Evolutionary conservation across 2,888 invertebrate genomes (phyloP).

Genomic region (Ditula angustiorana): DNA sequence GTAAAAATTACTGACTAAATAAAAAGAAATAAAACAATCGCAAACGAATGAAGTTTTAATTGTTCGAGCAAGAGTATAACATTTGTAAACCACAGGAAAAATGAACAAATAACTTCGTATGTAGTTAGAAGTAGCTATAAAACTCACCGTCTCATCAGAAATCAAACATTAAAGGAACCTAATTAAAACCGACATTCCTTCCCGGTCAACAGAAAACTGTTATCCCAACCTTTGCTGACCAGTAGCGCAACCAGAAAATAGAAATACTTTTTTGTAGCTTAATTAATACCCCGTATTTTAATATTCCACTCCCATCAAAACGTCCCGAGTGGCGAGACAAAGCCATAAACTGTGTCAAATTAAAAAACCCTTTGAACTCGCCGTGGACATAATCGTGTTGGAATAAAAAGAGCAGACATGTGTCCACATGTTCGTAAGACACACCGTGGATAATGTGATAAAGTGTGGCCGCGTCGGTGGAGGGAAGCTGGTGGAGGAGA

Average conservation of each 20-base stretch:
- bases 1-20: no score
- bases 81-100: no score
- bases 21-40: no score
- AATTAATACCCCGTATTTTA: slow-evolving; percentile 55
- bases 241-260: slow-evolving; percentile 40
- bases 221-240: slow-evolving; percentile 1
- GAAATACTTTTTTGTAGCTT: slow-evolving; percentile 48
- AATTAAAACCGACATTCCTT: not conserved
- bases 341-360: slow-evolving; percentile 81
- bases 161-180: not conserved
- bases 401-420: slow-evolving; percentile 79
- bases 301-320: slow-evolving; percentile 64
- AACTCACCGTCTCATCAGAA: not conserved
- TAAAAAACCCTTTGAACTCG: slow-evolving; percentile 78
- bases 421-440: slow-evolving; percentile 76
- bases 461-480: slow-evolving; percentile 57
- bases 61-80: no score
- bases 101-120: not conserved
- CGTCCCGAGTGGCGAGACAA: slow-evolving; percentile 53
- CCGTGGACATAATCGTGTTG: slow-evolving; percentile 75
- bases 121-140: no score
- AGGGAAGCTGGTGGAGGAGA: slow-evolving; percentile 26
- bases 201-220: not conserved
- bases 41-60: no score
- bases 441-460: slow-evolving; percentile 78